A percentile compares a stretch with the other conserved stretches of the same genome.
Evolutionary conservation across 2,888 invertebrate species (phyloP).

Genomic region (Coelopa pilipes): DNA sequence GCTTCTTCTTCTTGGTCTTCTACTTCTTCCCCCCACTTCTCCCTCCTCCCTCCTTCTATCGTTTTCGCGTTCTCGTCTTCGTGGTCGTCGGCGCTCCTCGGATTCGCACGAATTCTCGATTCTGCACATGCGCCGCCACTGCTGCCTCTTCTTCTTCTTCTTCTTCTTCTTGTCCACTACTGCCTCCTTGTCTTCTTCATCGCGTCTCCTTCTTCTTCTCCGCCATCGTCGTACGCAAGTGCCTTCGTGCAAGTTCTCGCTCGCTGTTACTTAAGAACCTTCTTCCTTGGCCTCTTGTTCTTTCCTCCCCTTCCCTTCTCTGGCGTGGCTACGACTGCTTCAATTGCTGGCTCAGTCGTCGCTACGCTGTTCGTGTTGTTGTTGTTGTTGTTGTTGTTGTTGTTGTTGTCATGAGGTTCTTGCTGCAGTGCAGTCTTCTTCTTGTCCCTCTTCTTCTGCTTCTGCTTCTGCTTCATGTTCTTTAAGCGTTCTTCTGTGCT

Average conservation of each 20-base stretch:
- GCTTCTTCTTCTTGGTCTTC: constrained; percentile 18
- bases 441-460: no score
- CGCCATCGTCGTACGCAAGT: neutral
- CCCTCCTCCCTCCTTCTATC: constrained; percentile 5
- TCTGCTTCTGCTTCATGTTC: no score
- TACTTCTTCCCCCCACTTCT: constrained; percentile 16
- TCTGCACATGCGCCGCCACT: neutral
- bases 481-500: constrained; percentile 23
- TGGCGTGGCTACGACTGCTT: neutral
- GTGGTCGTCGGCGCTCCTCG: neutral
- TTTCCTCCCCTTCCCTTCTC: neutral
- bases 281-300: constrained; percentile 23
- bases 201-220: neutral
- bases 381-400: no score
- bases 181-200: neutral
- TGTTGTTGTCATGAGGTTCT: no score
- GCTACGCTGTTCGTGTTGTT: no score
- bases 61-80: neutral
- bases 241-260: neutral
- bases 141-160: neutral
- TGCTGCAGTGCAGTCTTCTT: no score
- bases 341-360: no score
- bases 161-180: neutral
- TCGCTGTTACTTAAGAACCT: neutral
- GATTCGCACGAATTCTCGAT: neutral